phyloP scores from a whole-genome alignment of 2,888 invertebrate species.

The Bursaphelenchus okinawaensis region DNA sequence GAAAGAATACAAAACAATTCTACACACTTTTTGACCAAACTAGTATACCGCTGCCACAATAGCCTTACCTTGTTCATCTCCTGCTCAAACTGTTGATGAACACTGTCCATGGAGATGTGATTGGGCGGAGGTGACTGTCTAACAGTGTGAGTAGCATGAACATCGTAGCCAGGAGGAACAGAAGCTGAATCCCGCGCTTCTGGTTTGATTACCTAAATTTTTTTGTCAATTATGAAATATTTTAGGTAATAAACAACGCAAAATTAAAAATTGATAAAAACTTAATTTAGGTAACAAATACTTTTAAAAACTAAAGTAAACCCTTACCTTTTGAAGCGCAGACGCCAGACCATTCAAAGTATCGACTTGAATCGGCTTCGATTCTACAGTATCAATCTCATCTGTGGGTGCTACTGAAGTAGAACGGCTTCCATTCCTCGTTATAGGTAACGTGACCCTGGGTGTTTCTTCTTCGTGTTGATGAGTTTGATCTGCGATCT shows the following conservation, averaged over 20 bases:
- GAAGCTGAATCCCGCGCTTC: slow-evolving; percentile 39
- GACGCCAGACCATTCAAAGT: slow-evolving; percentile 46
- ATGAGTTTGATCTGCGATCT: background rate
- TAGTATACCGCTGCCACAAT: too few species aligned
- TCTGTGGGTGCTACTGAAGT: slow-evolving; percentile 6
- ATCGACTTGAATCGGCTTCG: slow-evolving; percentile 36
- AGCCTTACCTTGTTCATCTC: slow-evolving; percentile 14
- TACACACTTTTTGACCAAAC: background rate
- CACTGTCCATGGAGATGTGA: slow-evolving; percentile 11
- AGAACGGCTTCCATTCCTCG: background rate
- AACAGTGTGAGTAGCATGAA: background rate
- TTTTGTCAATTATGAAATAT: background rate
- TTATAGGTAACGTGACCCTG: background rate
- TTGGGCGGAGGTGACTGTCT: slow-evolving; percentile 1
- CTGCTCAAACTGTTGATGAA: slow-evolving; percentile 13
- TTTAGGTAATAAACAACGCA: background rate
- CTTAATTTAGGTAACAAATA: background rate
- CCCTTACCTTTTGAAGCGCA: slow-evolving; percentile 43
- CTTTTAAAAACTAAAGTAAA: too few species aligned
- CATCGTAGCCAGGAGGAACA: slow-evolving; percentile 22
- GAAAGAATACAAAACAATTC: slow-evolving; percentile 12
- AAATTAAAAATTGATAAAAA: background rate
- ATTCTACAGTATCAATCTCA: background rate
- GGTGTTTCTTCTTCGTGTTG: slow-evolving; percentile 14
- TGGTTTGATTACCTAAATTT: slow-evolving; percentile 35